Evolutionary conservation across 2,113 vertebrate genomes (phyloP).

Genomic region (Xiphophorus maculatus): DNA sequence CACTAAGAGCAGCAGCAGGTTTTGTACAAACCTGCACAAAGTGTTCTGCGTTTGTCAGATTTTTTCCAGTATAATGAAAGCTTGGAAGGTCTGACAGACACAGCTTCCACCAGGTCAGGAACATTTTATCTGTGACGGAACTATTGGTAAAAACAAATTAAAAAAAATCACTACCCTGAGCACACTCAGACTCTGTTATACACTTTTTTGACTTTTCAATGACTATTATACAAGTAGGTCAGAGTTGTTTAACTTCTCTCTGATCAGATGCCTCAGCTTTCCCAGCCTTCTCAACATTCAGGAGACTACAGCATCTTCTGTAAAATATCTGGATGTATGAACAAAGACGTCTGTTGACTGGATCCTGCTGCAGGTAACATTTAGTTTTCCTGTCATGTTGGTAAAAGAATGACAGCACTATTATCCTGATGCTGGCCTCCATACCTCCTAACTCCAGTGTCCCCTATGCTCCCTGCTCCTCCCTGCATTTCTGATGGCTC

Average conservation of each 20-base stretch:
- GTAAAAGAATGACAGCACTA: not conserved
- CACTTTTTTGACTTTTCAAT: constrained; percentile 1
- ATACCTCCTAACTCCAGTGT: not conserved
- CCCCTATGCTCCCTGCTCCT: not conserved
- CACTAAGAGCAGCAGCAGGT: not conserved
- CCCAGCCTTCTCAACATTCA: not conserved
- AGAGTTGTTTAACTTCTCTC: not conserved
- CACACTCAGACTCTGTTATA: not conserved
- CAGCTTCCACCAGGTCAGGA: not conserved
- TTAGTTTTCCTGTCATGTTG: not conserved
- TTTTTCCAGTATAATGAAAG: constrained; percentile 1
- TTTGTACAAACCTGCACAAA: not conserved
- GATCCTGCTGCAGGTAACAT: constrained; percentile 3
- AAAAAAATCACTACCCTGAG: not conserved
- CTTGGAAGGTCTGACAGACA: not conserved
- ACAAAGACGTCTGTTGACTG: not conserved
- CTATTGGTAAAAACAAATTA: constrained; percentile 3
- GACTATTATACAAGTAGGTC: constrained; percentile 8
- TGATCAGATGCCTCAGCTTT: constrained; percentile 1
- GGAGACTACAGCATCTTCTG: not conserved
- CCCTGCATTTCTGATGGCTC: constrained; percentile 31
- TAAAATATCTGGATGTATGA: not conserved
- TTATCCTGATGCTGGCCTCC: not conserved
- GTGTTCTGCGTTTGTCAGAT: not conserved
- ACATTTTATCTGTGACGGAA: not conserved